Conservation (phyloP, 2,113 vertebrate species). For the Bos taurus region ARS-UCD2.0 NC_037356.1:25176501-25177000, state of each 20-base stretch:
- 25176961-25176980: neutral
- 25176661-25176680: neutral
- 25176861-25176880: neutral
- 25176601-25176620: neutral
- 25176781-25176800: neutral
- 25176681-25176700: neutral
- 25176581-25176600: neutral
- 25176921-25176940: neutral
- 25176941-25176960: neutral
- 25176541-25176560: neutral
- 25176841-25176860: neutral
- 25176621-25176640: neutral
- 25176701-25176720: neutral
- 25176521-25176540: neutral
- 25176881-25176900: neutral
- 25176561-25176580: neutral
- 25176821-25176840: neutral
- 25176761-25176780: neutral
- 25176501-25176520: neutral
- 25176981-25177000: neutral
- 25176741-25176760: neutral
- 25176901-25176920: neutral
- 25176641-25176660: neutral
- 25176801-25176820: neutral
- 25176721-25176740: neutral